A percentile compares a stretch with the other conserved stretches of the same genome.
These are phyloP conservation scores for Antheraea yamamai DNA, from an alignment of 2,888 invertebrate species.

Conservation along the genomic window DNA sequence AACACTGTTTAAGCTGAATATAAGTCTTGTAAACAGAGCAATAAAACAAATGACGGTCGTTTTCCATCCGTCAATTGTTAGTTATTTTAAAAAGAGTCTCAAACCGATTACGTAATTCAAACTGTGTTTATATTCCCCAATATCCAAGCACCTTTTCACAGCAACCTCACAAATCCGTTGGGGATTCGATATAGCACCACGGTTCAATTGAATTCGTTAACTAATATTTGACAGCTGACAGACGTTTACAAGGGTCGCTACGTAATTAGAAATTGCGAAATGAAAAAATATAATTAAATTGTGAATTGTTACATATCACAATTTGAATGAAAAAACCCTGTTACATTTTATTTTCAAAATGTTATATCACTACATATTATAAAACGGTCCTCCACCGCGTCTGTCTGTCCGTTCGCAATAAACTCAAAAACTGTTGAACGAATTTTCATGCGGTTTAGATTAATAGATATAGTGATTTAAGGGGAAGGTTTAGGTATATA, in stretches of 20 bases:
- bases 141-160: neutral
- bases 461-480: no score
- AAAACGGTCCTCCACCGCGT: no score
- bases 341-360: neutral
- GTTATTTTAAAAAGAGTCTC: neutral
- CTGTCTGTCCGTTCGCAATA: no score
- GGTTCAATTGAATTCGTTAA: slow-evolving; percentile 49
- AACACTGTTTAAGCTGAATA: neutral
- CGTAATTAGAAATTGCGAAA: slow-evolving; percentile 12
- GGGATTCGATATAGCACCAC: slow-evolving; percentile 45
- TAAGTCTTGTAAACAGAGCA: neutral
- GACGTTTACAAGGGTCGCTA: slow-evolving; percentile 45
- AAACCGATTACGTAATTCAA: neutral
- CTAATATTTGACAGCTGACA: slow-evolving; percentile 54
- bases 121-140: neutral
- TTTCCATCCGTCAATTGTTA: neutral
- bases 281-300: slow-evolving; percentile 12
- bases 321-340: neutral
- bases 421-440: no score
- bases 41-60: neutral
- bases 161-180: slow-evolving; percentile 23
- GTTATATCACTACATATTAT: neutral
- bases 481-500: no score
- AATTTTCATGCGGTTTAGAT: no score
- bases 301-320: neutral